These are phyloP conservation scores for Xiphorhynchus erythropygius DNA, from an alignment of 2,797 vertebrate genomes.

Conservation along the genomic window DNA sequence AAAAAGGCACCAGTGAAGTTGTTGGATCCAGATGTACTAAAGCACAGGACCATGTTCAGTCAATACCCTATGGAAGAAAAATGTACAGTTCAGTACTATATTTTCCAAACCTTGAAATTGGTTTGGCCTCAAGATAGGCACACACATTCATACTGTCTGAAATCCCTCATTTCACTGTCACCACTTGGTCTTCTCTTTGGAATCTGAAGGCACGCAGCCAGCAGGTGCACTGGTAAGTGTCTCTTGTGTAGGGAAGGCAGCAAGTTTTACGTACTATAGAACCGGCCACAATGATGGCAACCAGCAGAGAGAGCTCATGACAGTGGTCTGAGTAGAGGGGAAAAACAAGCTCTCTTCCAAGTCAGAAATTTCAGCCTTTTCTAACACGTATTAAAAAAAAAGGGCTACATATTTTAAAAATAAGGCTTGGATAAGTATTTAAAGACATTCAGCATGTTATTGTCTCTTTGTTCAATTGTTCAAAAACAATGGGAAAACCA, in stretches of 20 bases:
- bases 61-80: conserved; percentile 70
- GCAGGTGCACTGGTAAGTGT: neutral
- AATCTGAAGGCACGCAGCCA: neutral
- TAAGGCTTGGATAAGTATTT: neutral
- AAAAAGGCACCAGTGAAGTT: conserved; percentile 16
- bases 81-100: neutral
- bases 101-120: neutral
- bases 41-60: conserved; percentile 13
- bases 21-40: neutral
- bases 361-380: neutral
- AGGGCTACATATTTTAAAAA: neutral
- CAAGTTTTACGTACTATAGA: neutral
- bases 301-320: neutral
- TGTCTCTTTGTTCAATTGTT: neutral
- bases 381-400: neutral
- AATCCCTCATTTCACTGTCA: neutral
- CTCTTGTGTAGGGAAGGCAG: neutral
- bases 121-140: neutral
- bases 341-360: neutral
- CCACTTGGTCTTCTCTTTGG: neutral
- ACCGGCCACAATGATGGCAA: neutral
- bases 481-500: neutral
- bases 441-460: neutral
- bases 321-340: neutral
- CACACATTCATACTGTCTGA: neutral